These are phyloP conservation scores for Sclerodermus sp. DNA, from an alignment of 2,888 invertebrate species.

Conservation along the genomic window DNA sequence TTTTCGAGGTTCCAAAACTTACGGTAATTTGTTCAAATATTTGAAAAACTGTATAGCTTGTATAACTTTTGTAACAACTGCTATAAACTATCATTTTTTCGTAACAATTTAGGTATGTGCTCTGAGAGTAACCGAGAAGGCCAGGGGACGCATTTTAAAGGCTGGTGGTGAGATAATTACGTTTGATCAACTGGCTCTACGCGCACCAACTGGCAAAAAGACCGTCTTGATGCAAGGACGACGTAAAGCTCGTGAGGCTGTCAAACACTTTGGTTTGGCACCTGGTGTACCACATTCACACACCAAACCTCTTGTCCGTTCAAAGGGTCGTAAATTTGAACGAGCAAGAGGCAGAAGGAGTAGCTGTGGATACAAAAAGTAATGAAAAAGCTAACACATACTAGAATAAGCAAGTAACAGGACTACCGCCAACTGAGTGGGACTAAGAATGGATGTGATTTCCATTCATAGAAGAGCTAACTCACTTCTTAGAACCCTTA, in stretches of 20 bases:
- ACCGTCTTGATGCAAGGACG: slow-evolving; percentile 94
- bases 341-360: slow-evolving; percentile 95
- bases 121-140: slow-evolving; percentile 89
- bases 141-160: slow-evolving; percentile 93
- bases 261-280: slow-evolving; percentile 95
- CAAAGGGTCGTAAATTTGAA: slow-evolving; percentile 98
- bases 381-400: no score
- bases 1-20: slow-evolving; percentile 89
- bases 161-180: slow-evolving; percentile 96
- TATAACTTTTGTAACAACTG: no score
- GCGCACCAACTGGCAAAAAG: slow-evolving; percentile 90
- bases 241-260: slow-evolving; percentile 91
- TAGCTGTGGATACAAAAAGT: slow-evolving; percentile 92
- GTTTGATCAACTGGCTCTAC: slow-evolving; percentile 95
- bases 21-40: slow-evolving; percentile 61
- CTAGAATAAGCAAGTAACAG: no score
- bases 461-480: no score
- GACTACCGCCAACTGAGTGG: no score
- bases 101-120: slow-evolving; percentile 72
- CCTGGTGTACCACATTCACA: slow-evolving; percentile 98
- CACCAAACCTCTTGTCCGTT: slow-evolving; percentile 93
- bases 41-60: background rate
- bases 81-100: no score
- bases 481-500: no score
- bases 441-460: no score